phyloP scores from a whole-genome alignment of 2,113 vertebrate species.

The Hippocampus guttulatus region DNA sequence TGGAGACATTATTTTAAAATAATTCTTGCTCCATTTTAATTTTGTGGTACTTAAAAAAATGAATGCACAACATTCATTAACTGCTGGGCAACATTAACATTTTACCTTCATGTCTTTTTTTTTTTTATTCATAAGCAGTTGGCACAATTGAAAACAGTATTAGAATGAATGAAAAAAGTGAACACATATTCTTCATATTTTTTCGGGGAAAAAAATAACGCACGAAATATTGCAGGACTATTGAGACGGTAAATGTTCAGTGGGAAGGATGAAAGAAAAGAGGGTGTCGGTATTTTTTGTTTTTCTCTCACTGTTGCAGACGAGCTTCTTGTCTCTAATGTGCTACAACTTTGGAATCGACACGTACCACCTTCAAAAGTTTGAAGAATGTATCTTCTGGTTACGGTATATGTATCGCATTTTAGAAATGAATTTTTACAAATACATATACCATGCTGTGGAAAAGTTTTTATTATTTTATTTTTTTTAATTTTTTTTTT shows the following conservation, averaged over 20 bases:
- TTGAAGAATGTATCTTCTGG: constrained; percentile 86
- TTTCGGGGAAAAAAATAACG: too few species aligned
- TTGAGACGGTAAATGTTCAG: too few species aligned
- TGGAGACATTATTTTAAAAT: too few species aligned
- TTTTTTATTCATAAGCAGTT: too few species aligned
- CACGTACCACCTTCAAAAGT: constrained; percentile 71
- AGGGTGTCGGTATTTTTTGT: constrained; percentile 16
- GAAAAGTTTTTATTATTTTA: background rate
- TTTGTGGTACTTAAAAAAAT: too few species aligned
- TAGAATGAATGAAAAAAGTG: background rate
- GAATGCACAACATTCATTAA: too few species aligned
- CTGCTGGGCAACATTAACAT: too few species aligned
- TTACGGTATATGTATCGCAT: constrained; percentile 76
- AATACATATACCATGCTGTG: background rate
- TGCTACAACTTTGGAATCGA: constrained; percentile 93
- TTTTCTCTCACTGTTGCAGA: constrained; percentile 62
- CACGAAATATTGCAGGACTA: too few species aligned
- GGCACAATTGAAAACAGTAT: too few species aligned
- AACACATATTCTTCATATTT: background rate
- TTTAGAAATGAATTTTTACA: constrained; percentile 1
- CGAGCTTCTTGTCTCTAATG: constrained; percentile 79
- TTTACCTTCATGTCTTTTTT: too few species aligned
- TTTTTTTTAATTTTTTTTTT: background rate
- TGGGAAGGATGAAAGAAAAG: background rate
- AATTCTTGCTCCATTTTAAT: too few species aligned